Conservation (phyloP, 2,797 vertebrate species). For the Staurois parvus region DNA sequence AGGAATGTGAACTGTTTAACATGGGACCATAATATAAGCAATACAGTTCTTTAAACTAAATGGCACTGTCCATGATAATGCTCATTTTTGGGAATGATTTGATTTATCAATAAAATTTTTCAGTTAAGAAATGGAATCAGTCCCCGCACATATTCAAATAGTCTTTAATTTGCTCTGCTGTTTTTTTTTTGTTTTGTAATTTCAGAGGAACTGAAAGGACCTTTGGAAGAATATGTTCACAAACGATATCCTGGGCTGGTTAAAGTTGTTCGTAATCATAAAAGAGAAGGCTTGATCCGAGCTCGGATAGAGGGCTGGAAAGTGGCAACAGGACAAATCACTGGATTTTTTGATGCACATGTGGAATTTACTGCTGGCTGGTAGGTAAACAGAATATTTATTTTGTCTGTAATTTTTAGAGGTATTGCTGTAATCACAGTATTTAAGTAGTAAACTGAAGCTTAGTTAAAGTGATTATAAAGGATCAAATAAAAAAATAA, state of each 20-base stretch:
- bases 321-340: constrained; percentile 89
- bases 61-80: not conserved
- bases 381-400: constrained; percentile 75
- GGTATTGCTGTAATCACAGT: not conserved
- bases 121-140: no score
- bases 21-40: no score
- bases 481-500: no score
- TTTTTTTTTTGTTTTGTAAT: constrained; percentile 23
- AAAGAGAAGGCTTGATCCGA: constrained; percentile 93
- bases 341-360: constrained; percentile 95
- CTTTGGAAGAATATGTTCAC: constrained; percentile 93
- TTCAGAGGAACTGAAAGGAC: constrained; percentile 92
- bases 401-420: not conserved
- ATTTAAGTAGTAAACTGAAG: not conserved
- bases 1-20: no score
- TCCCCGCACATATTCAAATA: no score
- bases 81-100: not conserved
- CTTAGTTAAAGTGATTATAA: no score
- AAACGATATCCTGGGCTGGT: constrained; percentile 93
- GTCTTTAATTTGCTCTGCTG: no score
- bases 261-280: constrained; percentile 95
- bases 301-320: constrained; percentile 97
- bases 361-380: constrained; percentile 96
- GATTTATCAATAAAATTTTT: not conserved
- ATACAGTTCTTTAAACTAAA: not conserved